Percentiles rank a stretch among this genome's conserved stretches.
Evolutionary conservation across 1,140 invertebrate species (phyloP).

Genomic region (Homalodisca vitripennis): DNA sequence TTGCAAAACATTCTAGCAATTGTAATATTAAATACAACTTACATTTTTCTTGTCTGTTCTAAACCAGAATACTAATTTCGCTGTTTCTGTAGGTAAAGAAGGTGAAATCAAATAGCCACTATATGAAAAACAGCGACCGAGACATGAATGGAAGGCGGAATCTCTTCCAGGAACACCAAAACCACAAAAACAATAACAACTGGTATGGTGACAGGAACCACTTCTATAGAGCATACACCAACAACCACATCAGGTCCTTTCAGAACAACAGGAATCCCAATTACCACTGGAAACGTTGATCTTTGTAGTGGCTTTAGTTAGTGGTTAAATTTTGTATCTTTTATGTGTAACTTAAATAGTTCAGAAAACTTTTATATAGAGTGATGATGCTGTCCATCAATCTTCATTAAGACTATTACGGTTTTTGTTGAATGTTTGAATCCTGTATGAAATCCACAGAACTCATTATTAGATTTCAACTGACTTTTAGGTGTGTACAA

Average conservation of each 20-base stretch:
- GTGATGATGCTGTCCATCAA: too few relatives aligned
- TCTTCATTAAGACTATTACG: too few relatives aligned
- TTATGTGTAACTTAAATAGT: too few relatives aligned
- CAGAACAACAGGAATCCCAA: background rate
- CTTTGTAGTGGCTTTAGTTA: background rate
- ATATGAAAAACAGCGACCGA: constrained; percentile 29
- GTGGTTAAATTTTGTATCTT: background rate
- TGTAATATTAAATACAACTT: too few relatives aligned
- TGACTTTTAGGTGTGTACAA: too few relatives aligned
- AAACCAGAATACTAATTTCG: too few relatives aligned
- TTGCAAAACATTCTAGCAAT: too few relatives aligned
- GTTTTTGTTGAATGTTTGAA: too few relatives aligned
- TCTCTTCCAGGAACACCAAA: constrained; percentile 34
- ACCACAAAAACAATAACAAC: constrained; percentile 29
- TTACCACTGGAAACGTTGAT: constrained; percentile 8
- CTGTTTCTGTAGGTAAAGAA: constrained; percentile 34
- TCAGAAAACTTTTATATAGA: too few relatives aligned
- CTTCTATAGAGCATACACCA: background rate
- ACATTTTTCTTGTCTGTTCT: too few relatives aligned
- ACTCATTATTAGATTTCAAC: too few relatives aligned
- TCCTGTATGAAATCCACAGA: too few relatives aligned
- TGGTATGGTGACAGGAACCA: background rate
- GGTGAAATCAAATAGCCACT: constrained; percentile 30
- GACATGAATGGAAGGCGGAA: constrained; percentile 23
- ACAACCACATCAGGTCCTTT: background rate